These are phyloP conservation scores for Drosophila limbata DNA, from an alignment of 2,888 invertebrate genomes.

Conservation along the genomic window DNA sequence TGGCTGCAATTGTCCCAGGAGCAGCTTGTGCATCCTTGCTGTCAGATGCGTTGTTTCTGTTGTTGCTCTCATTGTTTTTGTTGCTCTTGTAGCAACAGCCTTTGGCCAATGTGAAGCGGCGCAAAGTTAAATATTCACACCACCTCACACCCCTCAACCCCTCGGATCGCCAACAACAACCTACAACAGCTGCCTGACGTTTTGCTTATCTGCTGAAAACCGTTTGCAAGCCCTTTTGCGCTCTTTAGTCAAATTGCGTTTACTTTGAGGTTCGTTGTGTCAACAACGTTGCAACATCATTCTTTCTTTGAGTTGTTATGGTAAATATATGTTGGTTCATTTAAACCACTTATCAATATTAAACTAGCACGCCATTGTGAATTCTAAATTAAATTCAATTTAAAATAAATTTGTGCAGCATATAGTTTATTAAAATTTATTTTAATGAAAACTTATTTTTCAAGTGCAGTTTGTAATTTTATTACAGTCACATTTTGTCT, in stretches of 20 bases:
- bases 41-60: constrained; percentile 20
- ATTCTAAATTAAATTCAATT: neutral
- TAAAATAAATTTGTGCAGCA: neutral
- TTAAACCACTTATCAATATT: constrained; percentile 1
- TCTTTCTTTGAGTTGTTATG: constrained; percentile 14
- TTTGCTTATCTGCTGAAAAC: constrained; percentile 67
- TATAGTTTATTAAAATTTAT: no score
- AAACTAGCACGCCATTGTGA: neutral
- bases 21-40: constrained; percentile 34
- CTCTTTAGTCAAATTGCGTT: constrained; percentile 69
- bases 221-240: constrained; percentile 61
- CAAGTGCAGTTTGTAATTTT: no score
- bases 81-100: constrained; percentile 32
- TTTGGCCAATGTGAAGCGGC: constrained; percentile 31
- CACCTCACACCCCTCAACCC: constrained; percentile 12
- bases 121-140: constrained; percentile 67
- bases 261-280: constrained; percentile 54
- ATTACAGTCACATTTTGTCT: no score
- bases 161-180: neutral
- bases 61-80: constrained; percentile 15
- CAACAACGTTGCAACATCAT: constrained; percentile 27
- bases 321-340: neutral
- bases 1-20: constrained; percentile 66
- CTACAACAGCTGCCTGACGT: constrained; percentile 64
- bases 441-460: no score